Evolutionary conservation across 2,797 vertebrate genomes (phyloP), one percentile per base, ranked within the genome.

Genomic region (Tiaroga cobitis): DNA sequence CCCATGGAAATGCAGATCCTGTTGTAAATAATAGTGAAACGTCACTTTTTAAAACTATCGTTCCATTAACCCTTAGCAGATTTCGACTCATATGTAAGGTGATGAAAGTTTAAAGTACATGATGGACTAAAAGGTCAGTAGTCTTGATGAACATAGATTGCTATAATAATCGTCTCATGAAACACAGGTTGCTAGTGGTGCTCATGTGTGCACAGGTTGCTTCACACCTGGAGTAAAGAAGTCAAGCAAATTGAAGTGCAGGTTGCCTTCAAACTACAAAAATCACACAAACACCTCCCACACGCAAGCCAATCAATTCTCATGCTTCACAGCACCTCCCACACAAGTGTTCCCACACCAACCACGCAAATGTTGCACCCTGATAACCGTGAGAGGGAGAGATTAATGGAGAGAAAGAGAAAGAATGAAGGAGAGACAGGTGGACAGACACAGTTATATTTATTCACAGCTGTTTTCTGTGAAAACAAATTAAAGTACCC

Each of bases 231-330:
- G 41, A 77, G 74, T 63, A 86, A 77, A 85, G 79, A 65, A 88
- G 77, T 76, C 74, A 87, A 61, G 43, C 29, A 70, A 74, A 81
- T 39, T 76, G 7, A 75, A 74, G 65, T 43, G 67, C 86, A 82
- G 82, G 82, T 87, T 86, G 81, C 70, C 81, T 81, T 85, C 37
- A 76, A 72, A 81, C 16, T 8, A 24, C 16, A 6, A 81, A 88
- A 89, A 87, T 88, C 83, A 51, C 85, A 88, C 87, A 88, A 89
- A 90, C 89, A 90, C 89, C 85, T 90, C 89, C 89, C 79, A 90
- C 89, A 84, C 78, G 43, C 70, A 81, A 87, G 83, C 87, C 87
- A 90, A 89, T 90, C 89, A 79, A 88, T 88, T 80, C 85, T 79
- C 88, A 88, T 85, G 88, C 85, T 81, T 87, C 88, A 82, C 85